Evolutionary conservation across 1,140 invertebrate genomes (phyloP).

Genomic region (Orius insidiosus): DNA sequence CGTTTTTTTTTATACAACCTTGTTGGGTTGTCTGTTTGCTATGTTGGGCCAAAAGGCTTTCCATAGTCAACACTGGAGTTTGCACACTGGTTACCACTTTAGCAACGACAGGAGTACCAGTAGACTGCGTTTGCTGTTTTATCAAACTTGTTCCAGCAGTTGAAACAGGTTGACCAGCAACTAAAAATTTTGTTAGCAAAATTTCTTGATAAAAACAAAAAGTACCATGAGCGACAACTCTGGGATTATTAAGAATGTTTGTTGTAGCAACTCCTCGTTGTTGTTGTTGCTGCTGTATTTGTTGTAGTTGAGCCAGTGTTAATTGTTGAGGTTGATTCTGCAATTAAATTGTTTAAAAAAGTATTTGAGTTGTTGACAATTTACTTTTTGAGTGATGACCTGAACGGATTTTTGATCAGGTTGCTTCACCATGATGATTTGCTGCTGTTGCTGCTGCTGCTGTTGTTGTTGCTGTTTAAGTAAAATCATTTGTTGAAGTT

Average conservation of each 20-base stretch:
- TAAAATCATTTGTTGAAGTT: slow-evolving; percentile 20
- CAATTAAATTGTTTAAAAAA: neutral
- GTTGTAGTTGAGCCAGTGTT: slow-evolving; percentile 20
- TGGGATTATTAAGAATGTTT: slow-evolving; percentile 12
- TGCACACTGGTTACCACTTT: slow-evolving; percentile 33
- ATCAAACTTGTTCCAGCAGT: slow-evolving; percentile 11
- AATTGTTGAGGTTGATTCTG: slow-evolving; percentile 11
- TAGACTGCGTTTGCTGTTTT: slow-evolving; percentile 17
- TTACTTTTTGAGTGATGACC: slow-evolving; percentile 13
- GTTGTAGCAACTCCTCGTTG: slow-evolving; percentile 13
- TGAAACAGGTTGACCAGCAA: neutral
- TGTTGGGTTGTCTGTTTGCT: slow-evolving; percentile 26
- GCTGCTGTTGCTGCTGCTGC: slow-evolving; percentile 12
- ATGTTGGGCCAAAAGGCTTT: slow-evolving; percentile 39
- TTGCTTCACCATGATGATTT: slow-evolving; percentile 19
- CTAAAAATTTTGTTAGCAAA: too few relatives aligned
- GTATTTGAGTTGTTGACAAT: neutral
- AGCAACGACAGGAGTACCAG: slow-evolving; percentile 12
- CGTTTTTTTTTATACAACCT: slow-evolving; percentile 21
- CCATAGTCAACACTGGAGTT: slow-evolving; percentile 41
- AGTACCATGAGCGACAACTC: slow-evolving; percentile 19
- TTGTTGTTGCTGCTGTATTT: slow-evolving; percentile 23
- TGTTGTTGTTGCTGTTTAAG: slow-evolving; percentile 19
- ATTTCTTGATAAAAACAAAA: too few relatives aligned
- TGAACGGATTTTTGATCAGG: slow-evolving; percentile 15